Evolutionary conservation across 1,140 invertebrate genomes (phyloP).

Genomic region (Danaus melanippus): DNA sequence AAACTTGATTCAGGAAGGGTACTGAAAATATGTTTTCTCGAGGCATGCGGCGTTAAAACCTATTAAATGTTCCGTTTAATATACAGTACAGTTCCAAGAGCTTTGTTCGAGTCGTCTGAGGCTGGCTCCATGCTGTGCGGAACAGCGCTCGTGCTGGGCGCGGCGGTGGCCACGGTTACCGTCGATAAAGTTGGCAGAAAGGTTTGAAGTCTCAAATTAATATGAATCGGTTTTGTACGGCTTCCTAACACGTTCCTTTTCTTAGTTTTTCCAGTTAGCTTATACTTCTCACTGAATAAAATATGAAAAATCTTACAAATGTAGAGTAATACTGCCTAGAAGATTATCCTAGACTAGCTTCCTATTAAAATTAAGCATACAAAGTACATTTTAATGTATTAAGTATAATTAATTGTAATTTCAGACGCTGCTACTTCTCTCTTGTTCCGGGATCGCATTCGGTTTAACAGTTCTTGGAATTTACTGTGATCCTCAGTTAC

Average conservation of each 20-base stretch:
- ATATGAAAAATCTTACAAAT: too few relatives aligned
- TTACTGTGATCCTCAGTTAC: slow-evolving; percentile 57
- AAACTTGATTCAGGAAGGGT: too few relatives aligned
- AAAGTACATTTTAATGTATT: too few relatives aligned
- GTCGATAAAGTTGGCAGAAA: slow-evolving; percentile 60
- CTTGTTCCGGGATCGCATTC: slow-evolving; percentile 56
- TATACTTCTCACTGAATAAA: too few relatives aligned
- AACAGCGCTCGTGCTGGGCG: slow-evolving; percentile 49
- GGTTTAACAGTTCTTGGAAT: slow-evolving; percentile 49
- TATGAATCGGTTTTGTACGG: background rate
- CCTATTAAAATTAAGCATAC: too few relatives aligned
- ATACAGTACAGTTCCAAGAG: slow-evolving; percentile 35
- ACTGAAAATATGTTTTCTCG: too few relatives aligned
- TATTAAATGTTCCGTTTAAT: slow-evolving; percentile 6
- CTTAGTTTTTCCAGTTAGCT: too few relatives aligned
- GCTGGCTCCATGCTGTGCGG: slow-evolving; percentile 58
- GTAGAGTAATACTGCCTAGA: too few relatives aligned
- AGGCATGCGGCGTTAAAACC: too few relatives aligned
- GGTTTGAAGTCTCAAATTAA: slow-evolving; percentile 23
- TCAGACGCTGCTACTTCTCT: slow-evolving; percentile 55
- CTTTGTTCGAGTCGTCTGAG: slow-evolving; percentile 43
- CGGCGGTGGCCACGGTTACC: slow-evolving; percentile 49
- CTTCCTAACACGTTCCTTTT: too few relatives aligned
- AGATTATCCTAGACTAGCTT: too few relatives aligned
- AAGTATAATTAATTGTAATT: slow-evolving; percentile 9